Evolutionary conservation across 2,113 vertebrate genomes (phyloP).

Genomic region (Empidonax traillii): DNA sequence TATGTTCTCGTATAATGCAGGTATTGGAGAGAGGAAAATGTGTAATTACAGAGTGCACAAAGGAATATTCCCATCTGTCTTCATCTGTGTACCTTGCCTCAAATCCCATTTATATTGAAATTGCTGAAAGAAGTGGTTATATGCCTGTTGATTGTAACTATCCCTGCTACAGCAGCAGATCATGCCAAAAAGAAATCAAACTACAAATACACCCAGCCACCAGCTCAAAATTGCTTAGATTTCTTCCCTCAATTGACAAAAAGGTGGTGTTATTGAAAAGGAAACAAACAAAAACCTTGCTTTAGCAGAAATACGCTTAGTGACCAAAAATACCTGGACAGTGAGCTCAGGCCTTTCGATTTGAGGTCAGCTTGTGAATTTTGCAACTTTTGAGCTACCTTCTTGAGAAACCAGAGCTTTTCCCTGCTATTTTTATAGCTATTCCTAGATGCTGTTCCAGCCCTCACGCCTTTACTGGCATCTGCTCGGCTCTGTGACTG

Average conservation of each 20-base stretch:
- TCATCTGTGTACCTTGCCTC: background rate
- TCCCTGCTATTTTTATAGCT: background rate
- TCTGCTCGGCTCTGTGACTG: background rate
- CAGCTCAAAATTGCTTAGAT: background rate
- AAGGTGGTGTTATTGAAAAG: background rate
- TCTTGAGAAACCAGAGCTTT: background rate
- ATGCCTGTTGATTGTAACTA: background rate
- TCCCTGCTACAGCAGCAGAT: background rate
- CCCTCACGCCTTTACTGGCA: background rate
- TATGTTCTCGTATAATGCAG: fast-evolving
- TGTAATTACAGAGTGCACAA: background rate
- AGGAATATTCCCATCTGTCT: background rate
- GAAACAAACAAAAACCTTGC: background rate
- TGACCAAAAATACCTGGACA: background rate
- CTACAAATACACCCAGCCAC: background rate
- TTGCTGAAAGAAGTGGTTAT: background rate
- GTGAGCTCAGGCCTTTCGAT: background rate
- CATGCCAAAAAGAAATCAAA: background rate
- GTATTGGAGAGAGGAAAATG: background rate
- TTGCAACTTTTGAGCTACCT: background rate
- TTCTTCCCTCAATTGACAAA: background rate
- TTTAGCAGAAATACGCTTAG: background rate
- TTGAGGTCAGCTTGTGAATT: background rate
- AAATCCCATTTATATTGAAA: background rate
- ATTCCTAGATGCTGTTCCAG: background rate